These are phyloP conservation scores for Nothobranchius furzeri DNA, from an alignment of 2,113 vertebrate genomes.

Conservation along the genomic window DNA sequence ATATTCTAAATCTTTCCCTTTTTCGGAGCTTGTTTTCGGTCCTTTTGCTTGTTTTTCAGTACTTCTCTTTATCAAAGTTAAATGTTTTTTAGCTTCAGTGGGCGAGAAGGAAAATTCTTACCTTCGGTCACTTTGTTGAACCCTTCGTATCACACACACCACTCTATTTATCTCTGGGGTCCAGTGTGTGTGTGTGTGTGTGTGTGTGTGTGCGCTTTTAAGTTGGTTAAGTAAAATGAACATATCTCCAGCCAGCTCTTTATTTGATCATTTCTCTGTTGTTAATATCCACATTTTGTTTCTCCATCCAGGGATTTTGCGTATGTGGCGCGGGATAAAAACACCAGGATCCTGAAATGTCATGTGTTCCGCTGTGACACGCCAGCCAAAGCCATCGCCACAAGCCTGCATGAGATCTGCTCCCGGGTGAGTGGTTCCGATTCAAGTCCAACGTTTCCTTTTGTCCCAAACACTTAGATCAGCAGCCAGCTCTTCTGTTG, in stretches of 20 bases:
- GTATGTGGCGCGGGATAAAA: constrained; percentile 96
- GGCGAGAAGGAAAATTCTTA: constrained; percentile 33
- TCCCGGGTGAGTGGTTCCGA: constrained; percentile 86
- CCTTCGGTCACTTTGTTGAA: constrained; percentile 49
- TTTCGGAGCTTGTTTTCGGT: background rate
- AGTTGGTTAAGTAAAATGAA: background rate
- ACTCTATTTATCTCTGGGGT: constrained; percentile 60
- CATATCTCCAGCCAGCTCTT: background rate
- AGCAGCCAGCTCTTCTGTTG: background rate
- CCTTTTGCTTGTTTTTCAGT: constrained; percentile 14
- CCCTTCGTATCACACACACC: constrained; percentile 29
- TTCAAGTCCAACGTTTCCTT: constrained; percentile 16
- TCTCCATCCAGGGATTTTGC: constrained; percentile 89
- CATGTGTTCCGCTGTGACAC: constrained; percentile 99
- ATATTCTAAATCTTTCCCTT: constrained; percentile 4
- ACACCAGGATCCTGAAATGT: constrained; percentile 98
- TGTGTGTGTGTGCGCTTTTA: no score
- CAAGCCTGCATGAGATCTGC: constrained; percentile 98
- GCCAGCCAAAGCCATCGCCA: constrained; percentile 98
- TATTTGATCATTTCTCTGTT: background rate
- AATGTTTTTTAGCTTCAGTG: constrained; percentile 51
- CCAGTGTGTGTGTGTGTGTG: constrained; percentile 10
- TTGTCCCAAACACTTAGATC: background rate
- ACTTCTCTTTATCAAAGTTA: constrained; percentile 24
- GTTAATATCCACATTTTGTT: background rate